Conservation (phyloP, 2,888 invertebrate genomes). For the Tetrapedia diversipes region DNA sequence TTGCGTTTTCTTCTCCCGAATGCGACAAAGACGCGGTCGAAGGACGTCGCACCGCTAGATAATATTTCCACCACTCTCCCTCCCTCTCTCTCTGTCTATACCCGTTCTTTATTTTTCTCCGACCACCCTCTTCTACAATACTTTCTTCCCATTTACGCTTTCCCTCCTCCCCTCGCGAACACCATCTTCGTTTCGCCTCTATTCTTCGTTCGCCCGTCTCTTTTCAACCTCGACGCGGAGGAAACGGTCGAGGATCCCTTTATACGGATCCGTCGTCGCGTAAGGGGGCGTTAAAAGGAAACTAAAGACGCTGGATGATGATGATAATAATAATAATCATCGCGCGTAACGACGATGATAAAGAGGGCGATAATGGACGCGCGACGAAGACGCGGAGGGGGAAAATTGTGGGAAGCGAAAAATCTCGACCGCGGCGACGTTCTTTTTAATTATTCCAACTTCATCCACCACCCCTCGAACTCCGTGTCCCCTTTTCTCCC, state of each 20-base stretch:
- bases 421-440: constrained; percentile 18
- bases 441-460: constrained; percentile 46
- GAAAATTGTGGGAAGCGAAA: neutral
- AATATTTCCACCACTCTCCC: constrained; percentile 45
- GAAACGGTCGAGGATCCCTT: constrained; percentile 43
- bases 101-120: neutral
- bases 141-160: constrained; percentile 15
- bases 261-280: constrained; percentile 47
- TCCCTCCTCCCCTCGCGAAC: neutral
- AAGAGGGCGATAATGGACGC: constrained; percentile 43
- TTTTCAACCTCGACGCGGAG: constrained; percentile 6
- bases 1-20: constrained; percentile 61
- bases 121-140: neutral
- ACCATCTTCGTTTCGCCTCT: neutral
- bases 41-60: constrained; percentile 34
- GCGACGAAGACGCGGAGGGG: neutral
- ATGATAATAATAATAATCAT: constrained; percentile 50
- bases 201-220: constrained; percentile 3
- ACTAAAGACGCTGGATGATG: constrained; percentile 40
- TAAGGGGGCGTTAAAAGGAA: constrained; percentile 47
- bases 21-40: constrained; percentile 46
- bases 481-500: fast-evolving
- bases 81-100: neutral
- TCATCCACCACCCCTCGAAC: neutral
- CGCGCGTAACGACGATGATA: constrained; percentile 55